Evolutionary conservation across 2,888 invertebrate species (phyloP), one percentile per base, ranked within the genome.

Genomic region (Hymenopus coronatus): DNA sequence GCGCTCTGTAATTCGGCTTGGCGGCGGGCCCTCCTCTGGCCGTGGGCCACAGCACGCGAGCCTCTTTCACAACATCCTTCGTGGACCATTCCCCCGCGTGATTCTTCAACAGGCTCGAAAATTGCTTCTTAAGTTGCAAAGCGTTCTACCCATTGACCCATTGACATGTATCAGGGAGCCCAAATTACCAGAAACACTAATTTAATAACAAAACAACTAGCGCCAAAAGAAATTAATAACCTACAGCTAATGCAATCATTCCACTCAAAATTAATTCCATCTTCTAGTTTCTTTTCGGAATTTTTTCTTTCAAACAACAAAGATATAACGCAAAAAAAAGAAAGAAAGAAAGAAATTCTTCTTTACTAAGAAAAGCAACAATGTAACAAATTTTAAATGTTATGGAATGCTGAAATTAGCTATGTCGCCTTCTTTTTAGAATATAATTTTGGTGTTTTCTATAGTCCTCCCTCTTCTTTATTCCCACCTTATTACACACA

Each of bases 1-100:
- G 90, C 90, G 90, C 90, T 89, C 88, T 90, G 90, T 90, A 90
- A 90, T 90, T 88, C 89, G 86, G n/a, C 54, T 70, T 25, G 81
- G 87, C 82, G 87, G 86, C 88, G 85, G 85, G 85, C 88, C 88
- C 88, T 70, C 88, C 85, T 84, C 88, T 84, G 46, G 85, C 88
- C 84, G 84, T 54, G 83, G 28, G 82, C 83, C 28, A 33, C 28
- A 82, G 88, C 89, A 88, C 89, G 89, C 89, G 89, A 89, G 54
- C 88, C 40, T 33, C 9, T n/a, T 82, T 14, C 87, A 15, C 87
- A n/a, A 14, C 30, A 81, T 82, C 82, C 82, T 82, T 81, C 33
- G 82, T 82, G 85, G 46, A 85, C 27, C n/a, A 27, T 6, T 70
- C 54, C 20, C 6, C 54, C 54, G 54, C 25, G 54, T 70, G 54